Evolutionary conservation across 2,113 vertebrate genomes (phyloP).

Genomic region (Osmerus eperlanus): DNA sequence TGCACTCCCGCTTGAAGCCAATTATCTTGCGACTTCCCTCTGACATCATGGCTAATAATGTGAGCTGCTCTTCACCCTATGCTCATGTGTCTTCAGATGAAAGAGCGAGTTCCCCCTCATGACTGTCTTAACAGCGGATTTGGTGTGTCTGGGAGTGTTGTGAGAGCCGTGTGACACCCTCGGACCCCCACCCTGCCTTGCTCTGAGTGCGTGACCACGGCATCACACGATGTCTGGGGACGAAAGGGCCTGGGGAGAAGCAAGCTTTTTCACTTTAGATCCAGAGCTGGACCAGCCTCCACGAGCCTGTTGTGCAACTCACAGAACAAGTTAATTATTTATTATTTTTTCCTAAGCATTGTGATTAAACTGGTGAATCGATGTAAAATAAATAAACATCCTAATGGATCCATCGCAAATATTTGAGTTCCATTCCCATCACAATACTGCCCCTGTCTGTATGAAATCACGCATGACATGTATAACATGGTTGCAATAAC

Average conservation of each 20-base stretch:
- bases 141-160: slow-evolving; percentile 3
- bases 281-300: not conserved
- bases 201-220: slow-evolving; percentile 6
- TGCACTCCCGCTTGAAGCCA: not conserved
- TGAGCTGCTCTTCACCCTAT: slow-evolving; percentile 4
- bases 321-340: not conserved
- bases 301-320: not conserved
- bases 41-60: slow-evolving; percentile 12
- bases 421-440: slow-evolving; percentile 15
- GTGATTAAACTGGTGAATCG: too few species aligned
- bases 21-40: slow-evolving; percentile 8
- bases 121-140: slow-evolving; percentile 8
- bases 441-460: slow-evolving; percentile 58
- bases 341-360: too few species aligned
- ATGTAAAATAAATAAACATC: not conserved
- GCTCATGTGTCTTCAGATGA: slow-evolving; percentile 14
- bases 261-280: not conserved
- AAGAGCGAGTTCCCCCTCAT: not conserved
- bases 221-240: slow-evolving; percentile 4
- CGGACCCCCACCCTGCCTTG: not conserved
- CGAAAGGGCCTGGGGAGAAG: not conserved
- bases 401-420: not conserved
- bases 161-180: not conserved
- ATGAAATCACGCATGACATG: slow-evolving; percentile 25
- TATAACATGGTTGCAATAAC: not conserved